Evolutionary conservation across 2,797 vertebrate genomes (phyloP), one percentile per base, ranked within the genome.

Genomic region (Orestias chungarensis): DNA sequence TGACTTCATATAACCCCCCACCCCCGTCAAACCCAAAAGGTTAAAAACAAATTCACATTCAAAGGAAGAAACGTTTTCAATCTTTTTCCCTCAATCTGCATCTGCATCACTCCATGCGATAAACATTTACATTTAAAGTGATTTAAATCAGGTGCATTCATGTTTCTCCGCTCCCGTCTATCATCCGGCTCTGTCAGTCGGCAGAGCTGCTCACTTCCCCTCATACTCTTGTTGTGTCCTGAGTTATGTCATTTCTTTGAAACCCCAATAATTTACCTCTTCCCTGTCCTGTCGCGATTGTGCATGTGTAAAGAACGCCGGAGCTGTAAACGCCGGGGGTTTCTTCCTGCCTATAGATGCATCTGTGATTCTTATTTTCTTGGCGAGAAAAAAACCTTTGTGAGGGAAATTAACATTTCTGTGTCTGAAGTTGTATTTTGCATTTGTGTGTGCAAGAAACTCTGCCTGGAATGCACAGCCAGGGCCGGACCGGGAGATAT

Each of bases 121-220:
- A 95, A 95, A 95, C 93, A 94, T 95, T 94, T 94, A 94, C 94
- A 94, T 95, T 94, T 94, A 94, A 94, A 94, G 92, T 93, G 93
- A 94, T 95, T 94, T 93, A 94, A 94, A 92, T 91, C 90, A 86
- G 83, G 81, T 83, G 88, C 92, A 81, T 93, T 94, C 92, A 91
- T 91, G 92, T 93, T 87, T 83, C 90, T 90, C 85, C 85, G 87
- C 82, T 82, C 85, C 86, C 87, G 93, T 94, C 91, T 89, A 93
- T 94, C 94, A 93, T 90, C 78, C 72, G 77, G 85, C 71, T 40
- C 88, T 83, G 80, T 86, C 81, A 82, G 66, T 73, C n/a, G 81
- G 80, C 79, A 25, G 65, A 86, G 80, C 67, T 42, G 20, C 74
- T 47, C 76, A n/a, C 70, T 64, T 38, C 68, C 68, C 76, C 68